phyloP scores from a whole-genome alignment of 1,140 invertebrate genomes.

The Cheumatopsyche charites region DNA sequence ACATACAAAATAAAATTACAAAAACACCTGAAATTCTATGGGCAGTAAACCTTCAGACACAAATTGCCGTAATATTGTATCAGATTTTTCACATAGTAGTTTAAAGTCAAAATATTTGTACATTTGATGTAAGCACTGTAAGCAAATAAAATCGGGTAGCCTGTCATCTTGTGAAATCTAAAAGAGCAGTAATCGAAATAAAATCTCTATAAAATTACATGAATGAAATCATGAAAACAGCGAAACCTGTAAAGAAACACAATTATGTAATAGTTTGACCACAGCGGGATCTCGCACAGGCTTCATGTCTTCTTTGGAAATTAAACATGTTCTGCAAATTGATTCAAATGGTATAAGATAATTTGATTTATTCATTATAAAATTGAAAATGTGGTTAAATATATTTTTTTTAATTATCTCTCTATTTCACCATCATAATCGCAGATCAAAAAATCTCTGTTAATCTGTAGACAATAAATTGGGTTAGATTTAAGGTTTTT shows the following conservation, averaged over 20 bases:
- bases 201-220: neutral
- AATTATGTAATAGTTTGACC: constrained; percentile 36
- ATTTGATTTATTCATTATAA: neutral
- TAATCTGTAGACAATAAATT: no score
- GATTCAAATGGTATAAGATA: constrained; percentile 36
- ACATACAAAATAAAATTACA: no score
- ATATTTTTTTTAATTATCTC: no score
- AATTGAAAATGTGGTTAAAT: neutral
- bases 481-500: no score
- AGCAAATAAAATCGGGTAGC: constrained; percentile 41
- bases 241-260: constrained; percentile 37
- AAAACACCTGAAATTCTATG: constrained; percentile 30
- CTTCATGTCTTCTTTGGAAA: constrained; percentile 40
- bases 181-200: constrained; percentile 12
- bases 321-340: constrained; percentile 46
- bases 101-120: constrained; percentile 40
- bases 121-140: constrained; percentile 41
- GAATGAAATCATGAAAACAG: neutral
- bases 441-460: no score
- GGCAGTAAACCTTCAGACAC: constrained; percentile 40
- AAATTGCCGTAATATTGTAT: constrained; percentile 40
- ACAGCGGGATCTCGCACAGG: constrained; percentile 26
- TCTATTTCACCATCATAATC: no score
- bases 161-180: constrained; percentile 40
- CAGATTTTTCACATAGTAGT: constrained; percentile 46